These are phyloP conservation scores for Melanostoma scalare DNA, from an alignment of 2,888 invertebrate species.

Conservation along the genomic window DNA sequence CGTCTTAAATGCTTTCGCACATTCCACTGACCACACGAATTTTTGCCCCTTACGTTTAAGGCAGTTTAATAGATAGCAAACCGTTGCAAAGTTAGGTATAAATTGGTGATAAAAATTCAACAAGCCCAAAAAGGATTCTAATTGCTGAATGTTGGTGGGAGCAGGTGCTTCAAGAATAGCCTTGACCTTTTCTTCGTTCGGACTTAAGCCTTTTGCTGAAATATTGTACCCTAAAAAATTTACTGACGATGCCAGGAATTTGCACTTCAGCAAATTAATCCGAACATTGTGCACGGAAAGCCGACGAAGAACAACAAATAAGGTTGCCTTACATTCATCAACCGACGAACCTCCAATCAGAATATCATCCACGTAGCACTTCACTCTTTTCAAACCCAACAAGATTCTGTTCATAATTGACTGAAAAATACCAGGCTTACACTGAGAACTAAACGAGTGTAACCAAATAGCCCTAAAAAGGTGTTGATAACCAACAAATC, in stretches of 20 bases:
- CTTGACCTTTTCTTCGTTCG: slow-evolving; percentile 13
- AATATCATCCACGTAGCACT: too few species aligned
- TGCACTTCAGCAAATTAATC: too few species aligned
- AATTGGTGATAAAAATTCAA: slow-evolving; percentile 6
- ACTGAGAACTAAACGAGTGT: too few species aligned
- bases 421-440: too few species aligned
- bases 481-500: too few species aligned
- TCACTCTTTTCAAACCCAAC: too few species aligned
- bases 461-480: too few species aligned
- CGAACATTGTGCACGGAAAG: too few species aligned
- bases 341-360: too few species aligned
- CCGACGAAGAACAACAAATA: too few species aligned
- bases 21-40: slow-evolving; percentile 4
- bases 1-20: background rate
- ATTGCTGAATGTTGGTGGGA: background rate
- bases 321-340: too few species aligned
- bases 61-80: background rate
- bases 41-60: background rate
- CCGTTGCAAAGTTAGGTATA: slow-evolving; percentile 8
- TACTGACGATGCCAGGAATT: too few species aligned
- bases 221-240: background rate
- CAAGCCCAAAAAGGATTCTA: background rate
- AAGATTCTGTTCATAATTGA: background rate
- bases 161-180: slow-evolving; percentile 9
- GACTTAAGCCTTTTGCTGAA: slow-evolving; percentile 1